Base-by-base conservation (phyloP, 2,113 vertebrate genomes). In the Mugil cephalus region DNA sequence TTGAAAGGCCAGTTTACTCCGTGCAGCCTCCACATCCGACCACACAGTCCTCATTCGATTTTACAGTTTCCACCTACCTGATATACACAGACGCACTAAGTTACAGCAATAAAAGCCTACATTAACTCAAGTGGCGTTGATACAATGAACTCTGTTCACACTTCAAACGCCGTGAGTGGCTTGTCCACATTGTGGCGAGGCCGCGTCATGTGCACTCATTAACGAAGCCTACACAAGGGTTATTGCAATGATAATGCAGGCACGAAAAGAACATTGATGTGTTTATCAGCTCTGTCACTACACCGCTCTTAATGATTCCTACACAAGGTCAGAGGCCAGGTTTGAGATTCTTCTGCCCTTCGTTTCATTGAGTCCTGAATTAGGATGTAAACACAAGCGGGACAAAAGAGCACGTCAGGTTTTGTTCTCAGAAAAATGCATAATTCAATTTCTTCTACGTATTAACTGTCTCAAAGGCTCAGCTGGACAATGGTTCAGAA, bases 101-200 rank as follows among this genome's bases (percentile, higher is more conserved):
- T 80, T 77, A 80, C 66, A 35, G 18, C 77, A 79, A 87, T 83
- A 89, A 91, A 86, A 82, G 82, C 69, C 83, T 78, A 59, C 69
- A 89, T 91, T 90, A 90, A 83, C 80, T 91, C 74, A 83, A 92
- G 90, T 88, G 85, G 42, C 38, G 60, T 64, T 19, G 70, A 74
- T 77, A 88, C 81, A 77, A 88, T 87, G 80, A 86, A 81, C 78
- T 74, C 75, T 66, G 70, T 43, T 87, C 85, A 82, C 77, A 73
- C 85, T 85, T 79, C 66, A 80, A 67, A 84, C 68, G 43, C 39
- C 40, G 58, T 30, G 24, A 92, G 89, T 77, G 82, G 74, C 63
- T 87, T 68, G 69, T 90, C 83, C 76, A 82, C 75, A 77, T 61
- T 72, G 85, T 51, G 60, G 77, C 67, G 39, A 59, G 76, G 82